A percentile compares a stretch with the other conserved stretches of the same genome.
Evolutionary conservation across 2,113 vertebrate genomes (phyloP).

Genomic region (Oceanodroma tethys): DNA sequence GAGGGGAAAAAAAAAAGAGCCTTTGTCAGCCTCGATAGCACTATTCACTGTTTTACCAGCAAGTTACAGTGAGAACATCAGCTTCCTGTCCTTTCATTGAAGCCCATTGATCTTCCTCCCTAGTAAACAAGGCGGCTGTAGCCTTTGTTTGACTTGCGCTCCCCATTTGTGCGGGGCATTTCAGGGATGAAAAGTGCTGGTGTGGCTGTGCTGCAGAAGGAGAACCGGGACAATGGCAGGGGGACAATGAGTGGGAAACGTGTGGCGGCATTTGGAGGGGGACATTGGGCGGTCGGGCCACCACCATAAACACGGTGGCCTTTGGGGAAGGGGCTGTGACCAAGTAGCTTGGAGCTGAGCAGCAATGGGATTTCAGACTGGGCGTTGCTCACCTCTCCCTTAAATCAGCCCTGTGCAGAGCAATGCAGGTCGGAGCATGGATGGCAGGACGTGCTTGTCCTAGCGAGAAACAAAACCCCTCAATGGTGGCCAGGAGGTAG

Average conservation of each 20-base stretch:
- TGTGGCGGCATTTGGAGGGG: not conserved
- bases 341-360: not conserved
- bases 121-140: conserved; percentile 57
- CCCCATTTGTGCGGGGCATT: conserved; percentile 38
- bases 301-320: not conserved
- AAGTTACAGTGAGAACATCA: conserved; percentile 64
- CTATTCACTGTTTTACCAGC: conserved; percentile 60
- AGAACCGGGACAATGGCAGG: not conserved
- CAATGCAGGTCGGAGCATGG: not conserved
- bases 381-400: not conserved
- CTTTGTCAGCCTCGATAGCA: conserved; percentile 52
- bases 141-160: conserved; percentile 68
- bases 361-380: not conserved
- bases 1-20: not conserved
- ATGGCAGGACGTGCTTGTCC: not conserved
- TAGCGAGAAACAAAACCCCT: not conserved
- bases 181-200: conserved; percentile 57
- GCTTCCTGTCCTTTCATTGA: conserved; percentile 74
- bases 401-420: not conserved
- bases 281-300: not conserved
- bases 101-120: conserved; percentile 66
- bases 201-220: conserved; percentile 46
- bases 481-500: not conserved
- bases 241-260: not conserved
- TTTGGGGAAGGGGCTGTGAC: not conserved